Evolutionary conservation across 1,140 invertebrate species (phyloP).

Genomic region (Pachypeltis micranthus): DNA sequence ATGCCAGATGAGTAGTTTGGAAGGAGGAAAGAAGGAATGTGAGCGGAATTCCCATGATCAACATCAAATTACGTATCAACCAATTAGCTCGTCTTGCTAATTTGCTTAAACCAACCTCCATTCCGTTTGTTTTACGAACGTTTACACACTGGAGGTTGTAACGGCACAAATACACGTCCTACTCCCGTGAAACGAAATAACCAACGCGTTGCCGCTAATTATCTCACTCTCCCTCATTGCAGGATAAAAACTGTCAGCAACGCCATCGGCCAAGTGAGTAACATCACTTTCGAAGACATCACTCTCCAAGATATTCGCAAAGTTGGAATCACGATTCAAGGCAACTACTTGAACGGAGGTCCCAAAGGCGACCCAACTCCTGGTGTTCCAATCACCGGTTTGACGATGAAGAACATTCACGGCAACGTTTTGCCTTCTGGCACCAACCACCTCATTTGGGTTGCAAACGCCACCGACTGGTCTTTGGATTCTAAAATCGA

Average conservation of each 20-base stretch:
- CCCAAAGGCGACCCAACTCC: not conserved
- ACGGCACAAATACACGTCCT: too few species aligned
- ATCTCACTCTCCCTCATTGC: too few species aligned
- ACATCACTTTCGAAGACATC: not conserved
- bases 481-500: not conserved
- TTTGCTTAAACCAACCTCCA: too few species aligned
- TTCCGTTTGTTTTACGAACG: too few species aligned
- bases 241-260: not conserved
- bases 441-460: not conserved
- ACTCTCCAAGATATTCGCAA: not conserved
- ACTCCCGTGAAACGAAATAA: too few species aligned
- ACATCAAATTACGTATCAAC: too few species aligned
- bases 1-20: too few species aligned
- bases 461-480: not conserved
- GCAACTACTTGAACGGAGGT: not conserved
- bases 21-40: too few species aligned
- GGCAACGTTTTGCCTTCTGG: not conserved
- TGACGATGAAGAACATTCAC: not conserved
- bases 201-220: too few species aligned
- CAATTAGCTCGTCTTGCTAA: too few species aligned
- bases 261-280: not conserved
- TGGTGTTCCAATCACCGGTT: not conserved
- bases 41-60: too few species aligned
- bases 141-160: too few species aligned
- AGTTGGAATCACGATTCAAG: not conserved